Percentiles rank a stretch among this genome's conserved stretches.
These are phyloP conservation scores for Leuciscus waleckii DNA, from an alignment of 2,797 vertebrate genomes.

Conservation along the genomic window DNA sequence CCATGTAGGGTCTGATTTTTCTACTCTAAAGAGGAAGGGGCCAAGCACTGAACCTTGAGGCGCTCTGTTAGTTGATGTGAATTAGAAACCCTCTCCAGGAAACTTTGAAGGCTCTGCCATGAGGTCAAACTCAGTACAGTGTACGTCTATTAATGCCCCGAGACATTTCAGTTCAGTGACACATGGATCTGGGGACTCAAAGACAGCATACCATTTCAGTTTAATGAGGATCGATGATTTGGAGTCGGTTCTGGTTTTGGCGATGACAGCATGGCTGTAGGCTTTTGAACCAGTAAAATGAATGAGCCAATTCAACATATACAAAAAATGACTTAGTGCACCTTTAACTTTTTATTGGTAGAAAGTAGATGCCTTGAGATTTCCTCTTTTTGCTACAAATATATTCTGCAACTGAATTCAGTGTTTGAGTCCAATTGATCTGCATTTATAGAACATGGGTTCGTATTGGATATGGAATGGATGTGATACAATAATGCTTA, in stretches of 20 bases:
- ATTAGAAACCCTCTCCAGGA: not conserved
- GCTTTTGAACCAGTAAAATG: not conserved
- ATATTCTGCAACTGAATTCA: conserved; percentile 58
- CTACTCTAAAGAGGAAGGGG: not conserved
- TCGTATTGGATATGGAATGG: conserved; percentile 56
- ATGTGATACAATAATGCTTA: conserved; percentile 66
- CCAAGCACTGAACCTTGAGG: not conserved
- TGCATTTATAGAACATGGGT: conserved; percentile 61
- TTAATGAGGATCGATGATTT: not conserved
- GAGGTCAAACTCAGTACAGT: not conserved
- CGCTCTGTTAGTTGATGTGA: not conserved
- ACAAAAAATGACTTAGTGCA: conserved; percentile 27
- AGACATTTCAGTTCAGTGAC: not conserved
- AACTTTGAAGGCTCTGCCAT: not conserved
- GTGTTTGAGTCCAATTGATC: conserved; percentile 58
- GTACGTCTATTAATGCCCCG: conserved; percentile 7
- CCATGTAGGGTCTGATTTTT: not conserved
- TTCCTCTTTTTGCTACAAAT: not conserved
- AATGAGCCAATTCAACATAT: not conserved
- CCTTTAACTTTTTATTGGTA: not conserved
- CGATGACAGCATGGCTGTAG: not conserved
- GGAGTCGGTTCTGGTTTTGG: not conserved
- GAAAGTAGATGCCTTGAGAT: not conserved
- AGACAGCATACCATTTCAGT: not conserved
- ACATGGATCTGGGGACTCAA: not conserved